Conservation (phyloP, 2,113 vertebrate species). For the Epinephelus fuscoguttatus region DNA sequence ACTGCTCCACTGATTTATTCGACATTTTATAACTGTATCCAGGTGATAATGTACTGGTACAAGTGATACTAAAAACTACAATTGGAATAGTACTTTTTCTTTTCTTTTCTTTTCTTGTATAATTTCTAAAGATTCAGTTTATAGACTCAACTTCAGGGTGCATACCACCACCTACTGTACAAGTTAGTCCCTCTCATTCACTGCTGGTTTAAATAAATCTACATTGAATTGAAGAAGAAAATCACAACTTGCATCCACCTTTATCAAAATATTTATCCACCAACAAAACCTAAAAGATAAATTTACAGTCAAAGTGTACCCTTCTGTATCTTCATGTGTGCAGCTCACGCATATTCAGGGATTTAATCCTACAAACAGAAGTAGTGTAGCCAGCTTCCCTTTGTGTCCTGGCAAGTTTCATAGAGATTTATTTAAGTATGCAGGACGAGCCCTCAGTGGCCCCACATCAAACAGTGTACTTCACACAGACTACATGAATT, state of each 20-base stretch:
- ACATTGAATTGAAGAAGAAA: too few relatives aligned
- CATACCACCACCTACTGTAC: too few relatives aligned
- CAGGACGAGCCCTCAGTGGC: slow-evolving; percentile 54
- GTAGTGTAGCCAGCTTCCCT: slow-evolving; percentile 24
- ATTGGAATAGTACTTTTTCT: neutral
- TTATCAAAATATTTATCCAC: neutral
- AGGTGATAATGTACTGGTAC: neutral
- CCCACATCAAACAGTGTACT: slow-evolving; percentile 47
- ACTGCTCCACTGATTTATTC: too few relatives aligned
- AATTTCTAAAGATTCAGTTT: too few relatives aligned
- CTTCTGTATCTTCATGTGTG: too few relatives aligned
- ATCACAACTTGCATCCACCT: neutral
- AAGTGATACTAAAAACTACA: neutral
- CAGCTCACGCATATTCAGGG: neutral
- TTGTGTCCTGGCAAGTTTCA: slow-evolving; percentile 54
- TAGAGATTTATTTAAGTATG: slow-evolving; percentile 53
- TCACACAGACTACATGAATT: slow-evolving; percentile 46
- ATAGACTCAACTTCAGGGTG: too few relatives aligned
- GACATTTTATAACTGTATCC: too few relatives aligned
- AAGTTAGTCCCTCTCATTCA: too few relatives aligned
- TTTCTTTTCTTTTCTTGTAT: too few relatives aligned
- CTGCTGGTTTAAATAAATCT: too few relatives aligned
- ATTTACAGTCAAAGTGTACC: too few relatives aligned
- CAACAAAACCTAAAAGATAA: neutral
- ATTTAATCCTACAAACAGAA: slow-evolving; percentile 22